phyloP scores from a whole-genome alignment of 1,140 invertebrate genomes.

The Ganaspis sp. region DNA sequence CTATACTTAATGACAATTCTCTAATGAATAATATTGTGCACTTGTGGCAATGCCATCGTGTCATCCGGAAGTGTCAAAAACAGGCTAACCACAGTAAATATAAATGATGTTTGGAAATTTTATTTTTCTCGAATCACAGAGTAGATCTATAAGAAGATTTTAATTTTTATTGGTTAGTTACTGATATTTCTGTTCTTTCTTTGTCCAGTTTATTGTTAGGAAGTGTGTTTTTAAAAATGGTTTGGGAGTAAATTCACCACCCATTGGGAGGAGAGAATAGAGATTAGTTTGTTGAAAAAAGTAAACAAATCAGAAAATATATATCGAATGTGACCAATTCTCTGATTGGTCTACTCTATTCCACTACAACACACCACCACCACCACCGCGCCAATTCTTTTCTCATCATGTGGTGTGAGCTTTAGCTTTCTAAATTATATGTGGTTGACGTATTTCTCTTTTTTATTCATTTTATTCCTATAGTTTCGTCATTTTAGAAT shows the following conservation, averaged over 20 bases:
- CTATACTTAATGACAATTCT: background rate
- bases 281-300: too few species aligned
- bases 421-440: background rate
- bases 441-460: background rate
- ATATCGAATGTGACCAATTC: too few species aligned
- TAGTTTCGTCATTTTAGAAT: constrained; percentile 9
- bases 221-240: too few species aligned
- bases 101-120: background rate
- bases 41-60: constrained; percentile 28
- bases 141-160: background rate
- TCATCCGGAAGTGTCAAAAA: constrained; percentile 29
- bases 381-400: too few species aligned
- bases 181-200: too few species aligned
- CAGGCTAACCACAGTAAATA: constrained; percentile 13
- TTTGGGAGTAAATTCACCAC: too few species aligned
- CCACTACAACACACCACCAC: too few species aligned
- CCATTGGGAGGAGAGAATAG: too few species aligned
- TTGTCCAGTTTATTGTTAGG: too few species aligned
- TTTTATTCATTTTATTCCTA: too few species aligned
- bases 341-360: too few species aligned
- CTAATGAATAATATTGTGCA: background rate
- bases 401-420: background rate
- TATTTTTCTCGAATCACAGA: background rate
- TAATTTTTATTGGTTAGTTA: background rate
- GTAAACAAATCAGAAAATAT: too few species aligned